phyloP scores from a whole-genome alignment of 2,797 vertebrate genomes.

The Vespertilio murinus region DNA sequence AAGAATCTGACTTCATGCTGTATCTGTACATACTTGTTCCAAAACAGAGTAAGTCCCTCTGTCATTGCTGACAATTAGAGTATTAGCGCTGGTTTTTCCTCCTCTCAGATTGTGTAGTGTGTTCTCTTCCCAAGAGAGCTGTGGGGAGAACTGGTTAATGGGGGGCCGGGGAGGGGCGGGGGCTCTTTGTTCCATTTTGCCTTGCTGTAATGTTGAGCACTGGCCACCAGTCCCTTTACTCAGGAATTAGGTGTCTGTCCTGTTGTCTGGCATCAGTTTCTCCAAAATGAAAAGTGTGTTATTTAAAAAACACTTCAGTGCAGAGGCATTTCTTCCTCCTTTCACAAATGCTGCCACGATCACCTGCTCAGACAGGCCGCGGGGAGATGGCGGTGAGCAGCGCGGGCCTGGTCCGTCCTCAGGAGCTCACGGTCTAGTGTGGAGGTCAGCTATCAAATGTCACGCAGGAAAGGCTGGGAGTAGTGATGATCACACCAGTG shows the following conservation, averaged over 20 bases:
- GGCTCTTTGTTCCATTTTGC: not conserved
- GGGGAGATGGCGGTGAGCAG: not conserved
- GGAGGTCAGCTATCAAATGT: not conserved
- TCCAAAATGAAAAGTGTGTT: not conserved
- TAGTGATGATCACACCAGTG: fast-evolving
- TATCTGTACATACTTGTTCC: not conserved
- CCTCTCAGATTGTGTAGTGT: not conserved
- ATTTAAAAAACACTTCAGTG: not conserved
- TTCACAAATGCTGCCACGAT: not conserved
- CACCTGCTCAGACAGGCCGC: not conserved
- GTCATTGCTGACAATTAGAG: not conserved
- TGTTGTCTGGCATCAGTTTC: not conserved
- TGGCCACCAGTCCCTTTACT: not conserved
- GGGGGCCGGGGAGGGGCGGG: too few species aligned
- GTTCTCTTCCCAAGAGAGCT: not conserved
- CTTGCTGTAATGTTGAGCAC: not conserved
- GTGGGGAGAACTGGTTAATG: not conserved
- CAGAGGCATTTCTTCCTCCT: not conserved
- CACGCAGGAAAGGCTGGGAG: not conserved
- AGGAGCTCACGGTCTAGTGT: not conserved
- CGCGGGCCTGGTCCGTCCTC: not conserved
- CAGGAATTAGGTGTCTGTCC: not conserved
- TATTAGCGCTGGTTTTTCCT: not conserved
- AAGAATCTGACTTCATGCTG: not conserved
- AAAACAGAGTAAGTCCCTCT: not conserved